These are phyloP conservation scores for Lepidurus couesii DNA, from an alignment of 1,140 invertebrate species.

Conservation along the genomic window DNA sequence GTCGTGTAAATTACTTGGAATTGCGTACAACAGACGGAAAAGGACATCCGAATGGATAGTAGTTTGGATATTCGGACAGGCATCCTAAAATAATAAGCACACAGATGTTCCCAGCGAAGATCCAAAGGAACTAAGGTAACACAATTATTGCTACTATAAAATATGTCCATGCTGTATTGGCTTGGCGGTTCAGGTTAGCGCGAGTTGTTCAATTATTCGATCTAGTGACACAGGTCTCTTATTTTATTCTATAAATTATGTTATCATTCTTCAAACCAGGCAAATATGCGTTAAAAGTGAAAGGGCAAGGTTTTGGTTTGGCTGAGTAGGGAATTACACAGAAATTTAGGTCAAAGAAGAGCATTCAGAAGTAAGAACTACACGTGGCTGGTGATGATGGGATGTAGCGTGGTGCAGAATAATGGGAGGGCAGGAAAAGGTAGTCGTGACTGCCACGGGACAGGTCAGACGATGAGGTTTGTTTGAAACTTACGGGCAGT, in stretches of 20 bases:
- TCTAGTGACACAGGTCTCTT: neutral
- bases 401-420: neutral
- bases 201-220: neutral
- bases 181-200: neutral
- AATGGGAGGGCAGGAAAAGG: neutral
- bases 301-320: neutral
- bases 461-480: neutral
- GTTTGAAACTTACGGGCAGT: neutral
- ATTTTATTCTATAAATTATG: neutral
- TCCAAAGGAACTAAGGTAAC: neutral
- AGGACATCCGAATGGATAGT: slow-evolving; percentile 3
- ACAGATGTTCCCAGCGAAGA: neutral
- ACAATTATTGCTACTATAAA: neutral
- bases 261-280: neutral
- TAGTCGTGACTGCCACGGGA: neutral
- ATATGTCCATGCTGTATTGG: slow-evolving; percentile 12
- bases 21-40: neutral
- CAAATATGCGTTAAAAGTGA: neutral
- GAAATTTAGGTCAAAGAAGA: neutral
- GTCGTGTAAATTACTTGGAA: neutral
- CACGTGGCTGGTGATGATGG: neutral
- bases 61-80: neutral
- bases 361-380: slow-evolving; percentile 1
- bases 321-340: neutral
- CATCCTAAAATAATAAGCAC: neutral